Conservation (phyloP, 1,140 invertebrate genomes). For the Hypothenemus hampei region DNA sequence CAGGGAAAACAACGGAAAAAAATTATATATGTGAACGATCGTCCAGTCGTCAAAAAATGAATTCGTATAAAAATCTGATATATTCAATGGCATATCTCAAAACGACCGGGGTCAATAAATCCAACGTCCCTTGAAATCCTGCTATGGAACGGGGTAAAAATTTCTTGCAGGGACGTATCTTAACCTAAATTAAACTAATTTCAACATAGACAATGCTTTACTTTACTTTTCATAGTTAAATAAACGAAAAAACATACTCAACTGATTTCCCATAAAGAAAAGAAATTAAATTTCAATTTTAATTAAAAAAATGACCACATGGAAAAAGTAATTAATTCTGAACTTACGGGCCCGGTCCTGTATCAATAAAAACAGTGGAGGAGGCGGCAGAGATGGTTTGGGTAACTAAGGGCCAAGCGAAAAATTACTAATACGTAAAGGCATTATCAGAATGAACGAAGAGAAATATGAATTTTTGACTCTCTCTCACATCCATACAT, state of each 20-base stretch:
- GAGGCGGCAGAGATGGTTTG: no score
- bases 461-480: constrained; percentile 24
- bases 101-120: constrained; percentile 26
- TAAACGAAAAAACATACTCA: no score
- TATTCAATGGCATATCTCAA: constrained; percentile 27
- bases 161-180: constrained; percentile 1
- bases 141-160: background rate
- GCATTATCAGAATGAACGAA: constrained; percentile 19
- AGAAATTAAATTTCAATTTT: no score
- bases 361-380: constrained; percentile 9
- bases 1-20: constrained; percentile 4
- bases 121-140: constrained; percentile 22
- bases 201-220: no score
- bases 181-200: no score
- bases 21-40: constrained; percentile 20
- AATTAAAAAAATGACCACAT: no score
- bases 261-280: no score
- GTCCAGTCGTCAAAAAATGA: constrained; percentile 28
- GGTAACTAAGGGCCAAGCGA: constrained; percentile 23
- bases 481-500: constrained; percentile 17
- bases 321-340: no score
- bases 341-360: background rate
- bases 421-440: constrained; percentile 28
- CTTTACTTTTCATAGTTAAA: no score
- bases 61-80: constrained; percentile 28